Base-by-base conservation (phyloP, 2,888 invertebrate species). In the Coenonympha glycerion region DNA sequence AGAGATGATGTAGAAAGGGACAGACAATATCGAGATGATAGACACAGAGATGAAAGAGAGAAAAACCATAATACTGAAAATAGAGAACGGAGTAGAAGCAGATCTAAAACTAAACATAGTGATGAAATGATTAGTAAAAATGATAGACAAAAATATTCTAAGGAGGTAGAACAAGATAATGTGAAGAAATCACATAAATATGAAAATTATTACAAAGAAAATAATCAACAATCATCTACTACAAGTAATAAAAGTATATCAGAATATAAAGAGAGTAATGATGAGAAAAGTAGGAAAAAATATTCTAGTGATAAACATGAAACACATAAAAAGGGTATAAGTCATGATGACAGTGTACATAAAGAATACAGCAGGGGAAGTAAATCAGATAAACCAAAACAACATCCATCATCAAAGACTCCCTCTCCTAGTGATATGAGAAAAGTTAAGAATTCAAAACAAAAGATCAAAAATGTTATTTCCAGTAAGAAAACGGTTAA, bases 351-450 rank as follows among this genome's bases (percentile, higher is more conserved):
- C 28, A 19, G 41, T 19, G 57, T 44, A 28, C 46, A 34, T 36
- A 47, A 47, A 42, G 55, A 53, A 39, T 45, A 47, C 41, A 42
- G 45, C 28, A 46, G 49, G 26, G 53, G 50, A 50, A 46, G 44
- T 19, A 55, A 49, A 39, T 54, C 34, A 46, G 39, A 24, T 15
- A 56, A 53, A 41, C 34, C 49, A 6, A 47, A 55, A 34, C 26
- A 37, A 33, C 48, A 61, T 37, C 11, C 44, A 34, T 53, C 63
- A 31, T 54, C 62, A 50, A 56, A 51, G 21, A 64, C 61, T 15
- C 61, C 62, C 19, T 62, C 63, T 18, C 64, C 63, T 54, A 56
- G 31, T 31, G 49, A n/a, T n/a, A n/a, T n/a, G n/a, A n/a, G n/a
- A n/a, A n/a, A n/a, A n/a, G n/a, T n/a, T 57, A 58, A 48, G 37